Percentiles rank a stretch among this genome's conserved stretches.
phyloP scores from a whole-genome alignment of 2,888 invertebrate genomes.

The Pollenia amentaria region DNA sequence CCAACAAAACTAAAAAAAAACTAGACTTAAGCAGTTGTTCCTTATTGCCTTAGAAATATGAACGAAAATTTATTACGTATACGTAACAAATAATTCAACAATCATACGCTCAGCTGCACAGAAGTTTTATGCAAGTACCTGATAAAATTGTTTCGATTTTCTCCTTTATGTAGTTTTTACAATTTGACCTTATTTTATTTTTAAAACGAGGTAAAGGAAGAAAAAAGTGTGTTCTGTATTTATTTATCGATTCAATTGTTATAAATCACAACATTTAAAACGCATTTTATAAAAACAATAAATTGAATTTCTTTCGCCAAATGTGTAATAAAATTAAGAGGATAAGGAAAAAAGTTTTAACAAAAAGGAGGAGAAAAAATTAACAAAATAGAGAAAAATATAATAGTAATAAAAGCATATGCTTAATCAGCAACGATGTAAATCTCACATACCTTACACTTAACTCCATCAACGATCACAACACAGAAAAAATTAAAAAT shows the following conservation, averaged over 20 bases:
- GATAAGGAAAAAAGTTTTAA: neutral
- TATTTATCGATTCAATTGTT: constrained; percentile 52
- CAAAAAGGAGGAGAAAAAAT: neutral
- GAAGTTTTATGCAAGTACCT: too few species aligned
- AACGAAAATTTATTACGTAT: neutral
- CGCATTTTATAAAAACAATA: constrained; percentile 60
- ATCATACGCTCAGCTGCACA: neutral
- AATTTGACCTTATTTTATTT: constrained; percentile 20
- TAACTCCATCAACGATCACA: too few species aligned
- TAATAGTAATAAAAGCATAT: too few species aligned
- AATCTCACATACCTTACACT: too few species aligned
- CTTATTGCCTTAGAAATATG: neutral
- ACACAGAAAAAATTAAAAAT: too few species aligned
- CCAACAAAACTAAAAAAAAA: too few species aligned
- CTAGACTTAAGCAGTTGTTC: neutral
- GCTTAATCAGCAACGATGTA: too few species aligned
- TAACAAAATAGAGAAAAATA: neutral
- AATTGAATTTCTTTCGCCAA: constrained; percentile 57
- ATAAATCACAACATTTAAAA: constrained; percentile 65
- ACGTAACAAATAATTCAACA: constrained; percentile 6
- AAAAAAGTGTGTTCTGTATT: constrained; percentile 19
- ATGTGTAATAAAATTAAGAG: constrained; percentile 15
- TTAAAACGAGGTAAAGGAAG: neutral
- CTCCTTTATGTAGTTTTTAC: neutral
- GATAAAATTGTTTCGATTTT: too few species aligned